Evolutionary conservation across 1,140 invertebrate genomes (phyloP).

Genomic region (Maconellicoccus hirsutus): DNA sequence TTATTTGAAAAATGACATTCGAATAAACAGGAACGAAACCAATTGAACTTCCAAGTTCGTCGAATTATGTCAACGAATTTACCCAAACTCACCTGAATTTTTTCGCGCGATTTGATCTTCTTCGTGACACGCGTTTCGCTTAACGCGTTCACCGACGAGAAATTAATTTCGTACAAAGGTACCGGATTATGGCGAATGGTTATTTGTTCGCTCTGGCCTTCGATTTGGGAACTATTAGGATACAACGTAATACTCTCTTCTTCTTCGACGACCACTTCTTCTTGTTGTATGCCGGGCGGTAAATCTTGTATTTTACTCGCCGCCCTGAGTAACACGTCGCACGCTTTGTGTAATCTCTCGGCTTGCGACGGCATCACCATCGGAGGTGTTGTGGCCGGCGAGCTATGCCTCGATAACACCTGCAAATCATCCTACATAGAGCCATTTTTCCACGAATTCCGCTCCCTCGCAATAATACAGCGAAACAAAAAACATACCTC

Average conservation of each 20-base stretch:
- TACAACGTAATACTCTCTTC: slow-evolving; percentile 2
- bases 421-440: not conserved
- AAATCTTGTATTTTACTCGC: slow-evolving; percentile 13
- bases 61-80: not conserved
- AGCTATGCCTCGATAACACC: slow-evolving; percentile 8
- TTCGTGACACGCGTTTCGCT: not conserved
- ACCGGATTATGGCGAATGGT: slow-evolving; percentile 18
- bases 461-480: too few relatives aligned
- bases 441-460: too few relatives aligned
- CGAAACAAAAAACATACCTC: not conserved
- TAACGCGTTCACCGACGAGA: not conserved
- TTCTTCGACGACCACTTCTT: slow-evolving; percentile 14
- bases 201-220: slow-evolving; percentile 13
- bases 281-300: not conserved
- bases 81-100: not conserved
- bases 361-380: slow-evolving; percentile 6
- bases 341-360: slow-evolving; percentile 8
- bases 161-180: slow-evolving; percentile 12
- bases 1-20: too few relatives aligned
- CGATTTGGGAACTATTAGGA: not conserved
- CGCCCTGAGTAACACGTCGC: not conserved
- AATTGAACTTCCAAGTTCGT: too few relatives aligned
- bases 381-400: not conserved
- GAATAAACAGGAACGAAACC: too few relatives aligned
- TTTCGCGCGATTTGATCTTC: slow-evolving; percentile 12